Evolutionary conservation across 1,140 invertebrate genomes (phyloP).

Genomic region (Nymphalis io): DNA sequence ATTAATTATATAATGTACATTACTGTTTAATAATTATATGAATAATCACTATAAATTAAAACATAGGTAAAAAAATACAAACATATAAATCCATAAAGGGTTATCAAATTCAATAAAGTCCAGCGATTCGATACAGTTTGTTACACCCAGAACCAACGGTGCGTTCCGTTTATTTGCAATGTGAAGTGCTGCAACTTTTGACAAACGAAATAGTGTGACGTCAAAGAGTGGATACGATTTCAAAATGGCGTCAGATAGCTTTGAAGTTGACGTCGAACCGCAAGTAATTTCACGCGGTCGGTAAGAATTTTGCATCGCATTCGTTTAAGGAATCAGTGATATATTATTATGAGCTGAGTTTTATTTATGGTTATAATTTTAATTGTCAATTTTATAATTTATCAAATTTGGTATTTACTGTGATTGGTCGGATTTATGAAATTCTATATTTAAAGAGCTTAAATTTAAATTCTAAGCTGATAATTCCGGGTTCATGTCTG

Average conservation of each 20-base stretch:
- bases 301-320: background rate
- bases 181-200: constrained; percentile 4
- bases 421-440: no score
- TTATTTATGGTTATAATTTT: background rate
- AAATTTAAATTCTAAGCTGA: no score
- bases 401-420: no score
- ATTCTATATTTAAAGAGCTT: no score
- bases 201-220: constrained; percentile 17
- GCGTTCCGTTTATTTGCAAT: constrained; percentile 12
- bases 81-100: background rate
- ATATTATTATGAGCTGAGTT: background rate
- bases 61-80: background rate
- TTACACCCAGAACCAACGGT: constrained; percentile 11
- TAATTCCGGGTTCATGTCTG: no score
- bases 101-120: constrained; percentile 14
- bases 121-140: constrained; percentile 9
- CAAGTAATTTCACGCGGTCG: background rate
- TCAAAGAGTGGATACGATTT: constrained; percentile 1
- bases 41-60: no score
- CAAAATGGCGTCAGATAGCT: background rate
- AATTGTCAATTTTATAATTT: no score
- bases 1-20: no score
- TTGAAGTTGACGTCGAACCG: constrained; percentile 1
- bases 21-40: no score
- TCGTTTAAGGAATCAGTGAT: background rate